phyloP scores from a whole-genome alignment of 2,113 vertebrate genomes.

The Manacus vitellinus region DNA sequence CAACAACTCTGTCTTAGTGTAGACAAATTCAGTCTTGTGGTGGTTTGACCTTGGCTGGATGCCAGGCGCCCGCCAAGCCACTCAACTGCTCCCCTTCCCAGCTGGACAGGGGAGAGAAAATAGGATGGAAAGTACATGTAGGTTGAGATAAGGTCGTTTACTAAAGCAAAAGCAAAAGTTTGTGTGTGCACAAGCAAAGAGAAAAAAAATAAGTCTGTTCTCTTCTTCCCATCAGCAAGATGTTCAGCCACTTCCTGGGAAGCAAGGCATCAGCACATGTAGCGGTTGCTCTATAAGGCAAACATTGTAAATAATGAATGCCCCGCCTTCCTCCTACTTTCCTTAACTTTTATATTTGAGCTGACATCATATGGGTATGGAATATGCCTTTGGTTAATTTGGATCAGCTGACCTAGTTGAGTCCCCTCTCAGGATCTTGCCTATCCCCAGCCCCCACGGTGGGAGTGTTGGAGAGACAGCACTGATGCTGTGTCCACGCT shows the following conservation, averaged over 20 bases:
- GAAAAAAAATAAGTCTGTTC: not conserved
- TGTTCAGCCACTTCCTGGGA: not conserved
- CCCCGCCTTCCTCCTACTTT: not conserved
- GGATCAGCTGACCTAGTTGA: not conserved
- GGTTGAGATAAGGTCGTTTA: not conserved
- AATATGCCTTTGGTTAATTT: not conserved
- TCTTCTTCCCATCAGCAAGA: not conserved
- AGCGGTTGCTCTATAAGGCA: not conserved
- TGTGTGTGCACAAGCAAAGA: not conserved
- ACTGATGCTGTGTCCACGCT: fast-evolving
- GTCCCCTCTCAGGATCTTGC: not conserved
- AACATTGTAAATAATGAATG: not conserved
- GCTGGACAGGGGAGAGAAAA: not conserved
- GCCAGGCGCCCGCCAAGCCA: not conserved
- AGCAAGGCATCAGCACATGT: too few relatives aligned
- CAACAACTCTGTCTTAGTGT: not conserved
- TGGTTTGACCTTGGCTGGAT: not conserved
- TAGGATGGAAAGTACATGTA: not conserved
- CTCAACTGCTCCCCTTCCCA: not conserved
- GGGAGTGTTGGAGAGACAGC: not conserved
- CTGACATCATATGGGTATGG: too few relatives aligned
- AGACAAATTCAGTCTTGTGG: not conserved
- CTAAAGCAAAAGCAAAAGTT: not conserved
- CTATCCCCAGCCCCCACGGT: not conserved
- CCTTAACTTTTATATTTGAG: not conserved